Conservation (phyloP, 2,113 vertebrate genomes). For the Cranoglanis bouderius region DNA sequence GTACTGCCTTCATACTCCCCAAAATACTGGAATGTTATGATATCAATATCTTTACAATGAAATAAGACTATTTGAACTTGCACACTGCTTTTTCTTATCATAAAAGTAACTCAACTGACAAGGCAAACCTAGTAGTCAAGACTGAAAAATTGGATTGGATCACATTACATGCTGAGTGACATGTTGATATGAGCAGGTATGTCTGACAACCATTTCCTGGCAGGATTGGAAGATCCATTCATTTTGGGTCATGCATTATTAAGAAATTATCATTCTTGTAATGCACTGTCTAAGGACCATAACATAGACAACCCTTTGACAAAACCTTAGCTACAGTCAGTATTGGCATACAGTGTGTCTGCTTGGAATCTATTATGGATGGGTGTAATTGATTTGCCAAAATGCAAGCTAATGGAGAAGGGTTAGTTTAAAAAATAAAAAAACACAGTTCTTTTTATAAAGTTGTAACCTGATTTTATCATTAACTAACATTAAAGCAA, state of each 20-base stretch:
- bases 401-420: neutral
- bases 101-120: neutral
- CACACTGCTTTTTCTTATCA: neutral
- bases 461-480: neutral
- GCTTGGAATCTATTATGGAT: neutral
- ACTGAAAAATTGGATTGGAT: neutral
- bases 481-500: neutral
- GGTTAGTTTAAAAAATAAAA: neutral
- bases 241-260: constrained; percentile 1
- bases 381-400: constrained; percentile 1
- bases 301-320: neutral
- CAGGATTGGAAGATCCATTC: neutral
- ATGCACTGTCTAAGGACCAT: neutral
- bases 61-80: neutral
- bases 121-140: neutral
- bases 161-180: neutral
- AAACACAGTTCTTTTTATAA: neutral
- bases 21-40: neutral
- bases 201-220: constrained; percentile 4
- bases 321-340: neutral
- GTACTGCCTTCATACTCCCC: neutral
- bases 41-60: neutral
- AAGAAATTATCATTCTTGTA: neutral
- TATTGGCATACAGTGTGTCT: neutral
- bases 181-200: neutral